Percentiles rank a stretch among this genome's conserved stretches.
phyloP scores from a whole-genome alignment of 2,113 vertebrate species.

The Geococcyx californianus region DNA sequence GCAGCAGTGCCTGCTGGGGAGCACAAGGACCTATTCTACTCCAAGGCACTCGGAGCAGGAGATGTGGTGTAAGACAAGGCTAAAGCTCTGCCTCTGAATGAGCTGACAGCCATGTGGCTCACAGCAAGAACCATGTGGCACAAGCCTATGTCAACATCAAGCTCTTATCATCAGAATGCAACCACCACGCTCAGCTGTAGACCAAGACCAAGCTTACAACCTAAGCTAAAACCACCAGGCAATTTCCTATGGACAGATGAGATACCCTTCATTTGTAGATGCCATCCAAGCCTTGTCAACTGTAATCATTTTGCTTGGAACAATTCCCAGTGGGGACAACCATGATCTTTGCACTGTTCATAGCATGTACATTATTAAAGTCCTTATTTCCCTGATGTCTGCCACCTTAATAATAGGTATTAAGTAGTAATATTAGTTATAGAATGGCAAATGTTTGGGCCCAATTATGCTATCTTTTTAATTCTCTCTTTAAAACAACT shows the following conservation, averaged over 20 bases:
- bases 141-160: not conserved
- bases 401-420: not conserved
- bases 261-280: not conserved
- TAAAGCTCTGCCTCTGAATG: not conserved
- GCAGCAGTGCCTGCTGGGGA: slow-evolving; percentile 2
- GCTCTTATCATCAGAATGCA: not conserved
- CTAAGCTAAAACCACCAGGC: not conserved
- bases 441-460: not conserved
- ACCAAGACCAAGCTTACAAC: not conserved
- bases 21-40: slow-evolving; percentile 28
- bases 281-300: not conserved
- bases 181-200: not conserved
- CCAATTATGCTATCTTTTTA: not conserved
- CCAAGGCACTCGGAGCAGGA: fast-evolving
- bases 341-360: not conserved
- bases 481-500: not conserved
- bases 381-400: not conserved
- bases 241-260: not conserved
- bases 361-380: not conserved
- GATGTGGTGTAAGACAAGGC: not conserved
- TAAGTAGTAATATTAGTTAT: not conserved
- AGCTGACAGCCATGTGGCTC: not conserved
- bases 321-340: not conserved
- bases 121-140: not conserved
- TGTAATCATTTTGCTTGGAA: not conserved